A percentile compares a stretch with the other conserved stretches of the same genome.
These are phyloP conservation scores for Noctua fimbriata DNA, from an alignment of 2,888 invertebrate species.

Conservation along the genomic window DNA sequence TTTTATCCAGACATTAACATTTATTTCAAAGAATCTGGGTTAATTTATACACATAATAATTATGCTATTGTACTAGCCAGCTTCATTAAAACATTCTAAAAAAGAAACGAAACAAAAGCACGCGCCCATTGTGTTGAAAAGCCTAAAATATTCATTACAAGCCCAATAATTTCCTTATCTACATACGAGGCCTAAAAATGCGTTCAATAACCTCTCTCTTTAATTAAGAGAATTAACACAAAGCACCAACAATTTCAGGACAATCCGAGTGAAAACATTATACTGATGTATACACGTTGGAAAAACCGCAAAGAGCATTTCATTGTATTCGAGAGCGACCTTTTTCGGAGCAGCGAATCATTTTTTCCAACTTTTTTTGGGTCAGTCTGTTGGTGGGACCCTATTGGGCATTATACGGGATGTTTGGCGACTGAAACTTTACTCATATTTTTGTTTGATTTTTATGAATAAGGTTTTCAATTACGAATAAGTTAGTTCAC, in stretches of 20 bases:
- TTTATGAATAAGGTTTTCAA: not conserved
- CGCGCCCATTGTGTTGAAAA: constrained; percentile 39
- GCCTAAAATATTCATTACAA: constrained; percentile 54
- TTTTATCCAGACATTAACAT: constrained; percentile 8
- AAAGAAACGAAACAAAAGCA: constrained; percentile 35
- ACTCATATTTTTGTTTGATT: constrained; percentile 4
- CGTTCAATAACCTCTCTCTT: constrained; percentile 44
- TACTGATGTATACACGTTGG: constrained; percentile 47
- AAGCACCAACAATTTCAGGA: constrained; percentile 57
- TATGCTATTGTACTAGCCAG: constrained; percentile 37
- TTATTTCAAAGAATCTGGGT: constrained; percentile 37
- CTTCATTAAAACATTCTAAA: constrained; percentile 30
- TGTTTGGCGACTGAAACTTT: constrained; percentile 31
- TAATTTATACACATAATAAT: constrained; percentile 34
- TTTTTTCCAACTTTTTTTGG: constrained; percentile 73
- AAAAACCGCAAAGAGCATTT: constrained; percentile 77
- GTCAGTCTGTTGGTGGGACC: constrained; percentile 65
- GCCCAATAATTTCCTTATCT: constrained; percentile 59
- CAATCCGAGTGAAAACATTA: constrained; percentile 55
- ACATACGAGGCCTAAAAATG: constrained; percentile 46
- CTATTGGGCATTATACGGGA: constrained; percentile 28
- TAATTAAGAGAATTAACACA: constrained; percentile 56
- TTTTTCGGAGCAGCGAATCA: constrained; percentile 71
- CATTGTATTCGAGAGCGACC: constrained; percentile 72
- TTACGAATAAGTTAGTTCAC: not conserved